Evolutionary conservation across 2,888 invertebrate genomes (phyloP).

Genomic region (Pogonocherus hispidulus): DNA sequence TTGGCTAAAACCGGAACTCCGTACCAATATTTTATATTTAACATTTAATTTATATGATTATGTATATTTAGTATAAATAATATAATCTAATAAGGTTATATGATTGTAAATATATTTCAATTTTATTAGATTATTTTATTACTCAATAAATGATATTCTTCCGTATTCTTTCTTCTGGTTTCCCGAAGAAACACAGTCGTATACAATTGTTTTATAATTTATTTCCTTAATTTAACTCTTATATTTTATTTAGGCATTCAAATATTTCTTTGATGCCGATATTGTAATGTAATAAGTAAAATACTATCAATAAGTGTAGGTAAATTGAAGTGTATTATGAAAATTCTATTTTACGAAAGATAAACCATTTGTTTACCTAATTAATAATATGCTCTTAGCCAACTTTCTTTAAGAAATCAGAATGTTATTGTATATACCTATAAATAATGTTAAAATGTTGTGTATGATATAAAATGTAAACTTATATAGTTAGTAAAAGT

Average conservation of each 20-base stretch:
- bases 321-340: too few relatives aligned
- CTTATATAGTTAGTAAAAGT: conserved; percentile 49
- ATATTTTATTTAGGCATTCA: too few relatives aligned
- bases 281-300: too few relatives aligned
- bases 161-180: conserved; percentile 35
- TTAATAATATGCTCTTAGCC: too few relatives aligned
- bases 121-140: conserved; percentile 46
- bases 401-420: conserved; percentile 29
- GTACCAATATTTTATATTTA: conserved; percentile 23
- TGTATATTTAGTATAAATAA: conserved; percentile 31
- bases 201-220: too few relatives aligned
- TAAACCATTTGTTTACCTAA: too few relatives aligned
- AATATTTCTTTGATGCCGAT: too few relatives aligned
- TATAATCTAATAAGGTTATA: conserved; percentile 39
- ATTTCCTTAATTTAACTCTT: too few relatives aligned
- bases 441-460: conserved; percentile 66
- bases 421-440: conserved; percentile 63
- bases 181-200: conserved; percentile 42
- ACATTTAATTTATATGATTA: conserved; percentile 18
- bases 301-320: too few relatives aligned
- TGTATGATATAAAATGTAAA: conserved; percentile 60
- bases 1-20: conserved; percentile 9
- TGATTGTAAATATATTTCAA: conserved; percentile 33
- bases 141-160: conserved; percentile 40
- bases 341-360: too few relatives aligned